Base-by-base conservation (phyloP, 1,140 invertebrate genomes). In the Heterodera schachtii region DNA sequence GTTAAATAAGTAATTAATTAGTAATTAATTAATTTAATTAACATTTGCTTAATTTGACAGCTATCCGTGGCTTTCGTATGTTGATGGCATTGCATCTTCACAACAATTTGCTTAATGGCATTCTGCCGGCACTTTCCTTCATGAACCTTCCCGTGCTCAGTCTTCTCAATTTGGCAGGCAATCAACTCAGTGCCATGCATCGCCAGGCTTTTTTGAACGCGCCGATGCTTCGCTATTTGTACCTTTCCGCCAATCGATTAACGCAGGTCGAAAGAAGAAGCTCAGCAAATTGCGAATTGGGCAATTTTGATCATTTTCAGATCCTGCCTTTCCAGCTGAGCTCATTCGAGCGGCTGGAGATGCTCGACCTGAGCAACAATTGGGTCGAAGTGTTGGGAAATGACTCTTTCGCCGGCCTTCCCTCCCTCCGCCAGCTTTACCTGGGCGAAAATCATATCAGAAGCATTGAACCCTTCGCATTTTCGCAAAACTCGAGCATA, bases 171-270 rank as follows among this genome's bases (percentile, higher is more conserved):
- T 75, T 89, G 78, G 88, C 88, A n/a, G 78, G 74, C 64, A 89
- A 89, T 69, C 60, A 79, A 71, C 90, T 89, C 74, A 52, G 79
- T 11, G 73, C 74, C 9, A 84, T 90, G 9, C 86, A 89, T 69
- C 80, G 83, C 64, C 89, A 90, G 79, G 89, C 89, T 11, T 87
- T 89, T 64, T 75, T 89, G 49, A 89, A 89, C 75, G 88, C 87
- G 6, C 88, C 88, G 13, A 85, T 78, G 74, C 83, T 89, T n/a
- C 71, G 88, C n/a, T 88, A 85, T 69, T 80, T 89, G 31, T 89
- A 89, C 75, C 71, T 89, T 11, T 88, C 86, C 41, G 88, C 86
- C 44, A 89, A 89, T 69, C 78, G 84, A 64, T 73, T 89, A 41
- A 76, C 73, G 13, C 81, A 82, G 11, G 81, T 90, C 47, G 31